A percentile compares a stretch with the other conserved stretches of the same genome.
These are phyloP conservation scores for Hylyphantes graminicola DNA, from an alignment of 1,140 invertebrate genomes.

Conservation along the genomic window DNA sequence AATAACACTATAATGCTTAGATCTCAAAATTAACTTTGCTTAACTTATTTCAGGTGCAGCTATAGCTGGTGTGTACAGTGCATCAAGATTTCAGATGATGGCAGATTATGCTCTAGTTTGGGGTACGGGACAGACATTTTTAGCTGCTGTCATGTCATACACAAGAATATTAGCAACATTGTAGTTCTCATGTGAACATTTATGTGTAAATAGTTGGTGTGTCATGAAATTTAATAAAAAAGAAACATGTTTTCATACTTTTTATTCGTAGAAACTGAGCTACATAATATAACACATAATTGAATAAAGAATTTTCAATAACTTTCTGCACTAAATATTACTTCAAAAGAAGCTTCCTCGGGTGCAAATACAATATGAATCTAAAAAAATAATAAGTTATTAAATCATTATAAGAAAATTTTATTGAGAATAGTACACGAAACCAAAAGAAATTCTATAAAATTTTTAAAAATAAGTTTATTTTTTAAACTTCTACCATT, in stretches of 20 bases:
- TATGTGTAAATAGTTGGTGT: not conserved
- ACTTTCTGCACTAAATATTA: too few relatives aligned
- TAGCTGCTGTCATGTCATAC: slow-evolving; percentile 88
- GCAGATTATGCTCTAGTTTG: slow-evolving; percentile 91
- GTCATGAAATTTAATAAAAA: not conserved
- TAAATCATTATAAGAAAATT: too few relatives aligned
- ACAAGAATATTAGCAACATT: slow-evolving; percentile 92
- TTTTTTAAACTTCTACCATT: too few relatives aligned
- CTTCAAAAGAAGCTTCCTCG: too few relatives aligned
- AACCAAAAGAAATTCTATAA: too few relatives aligned
- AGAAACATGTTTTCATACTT: not conserved
- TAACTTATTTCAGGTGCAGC: slow-evolving; percentile 75
- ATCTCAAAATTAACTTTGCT: not conserved
- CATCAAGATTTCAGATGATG: slow-evolving; percentile 87
- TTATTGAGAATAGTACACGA: too few relatives aligned
- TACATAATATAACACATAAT: too few relatives aligned
- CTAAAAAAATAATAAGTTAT: too few relatives aligned
- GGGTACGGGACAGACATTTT: slow-evolving; percentile 92
- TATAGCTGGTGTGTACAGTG: slow-evolving; percentile 92
- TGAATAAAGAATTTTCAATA: too few relatives aligned
- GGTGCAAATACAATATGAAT: too few relatives aligned
- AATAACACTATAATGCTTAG: not conserved
- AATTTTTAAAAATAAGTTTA: too few relatives aligned
- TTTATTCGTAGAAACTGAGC: not conserved
- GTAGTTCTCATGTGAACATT: slow-evolving; percentile 67